phyloP scores from a whole-genome alignment of 2,888 invertebrate genomes.

The Crepidodera aurea region DNA sequence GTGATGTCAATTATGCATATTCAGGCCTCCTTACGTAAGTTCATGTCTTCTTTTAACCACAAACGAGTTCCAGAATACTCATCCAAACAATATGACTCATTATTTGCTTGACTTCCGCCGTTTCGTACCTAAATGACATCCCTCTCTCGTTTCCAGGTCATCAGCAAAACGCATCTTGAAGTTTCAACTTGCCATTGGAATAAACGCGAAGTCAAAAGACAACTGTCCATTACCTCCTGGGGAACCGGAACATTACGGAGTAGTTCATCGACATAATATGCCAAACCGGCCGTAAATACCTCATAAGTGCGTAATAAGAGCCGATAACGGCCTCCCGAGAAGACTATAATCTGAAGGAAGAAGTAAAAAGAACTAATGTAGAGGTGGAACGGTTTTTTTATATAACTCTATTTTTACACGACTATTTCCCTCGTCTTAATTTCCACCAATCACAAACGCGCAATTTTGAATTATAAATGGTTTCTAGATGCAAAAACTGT shows the following conservation, averaged over 20 bases:
- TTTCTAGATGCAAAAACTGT: too few relatives aligned
- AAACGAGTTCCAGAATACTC: too few relatives aligned
- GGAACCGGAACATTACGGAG: slow-evolving; percentile 1
- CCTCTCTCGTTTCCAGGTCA: neutral
- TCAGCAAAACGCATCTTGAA: neutral
- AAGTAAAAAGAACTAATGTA: neutral
- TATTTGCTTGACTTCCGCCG: neutral
- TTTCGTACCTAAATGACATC: neutral
- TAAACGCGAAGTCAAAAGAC: slow-evolving; percentile 5
- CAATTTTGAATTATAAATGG: too few relatives aligned
- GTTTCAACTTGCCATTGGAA: neutral
- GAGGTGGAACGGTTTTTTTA: slow-evolving; percentile 2
- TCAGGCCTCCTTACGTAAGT: too few relatives aligned
- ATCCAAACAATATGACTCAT: neutral
- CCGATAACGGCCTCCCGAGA: slow-evolving; percentile 16
- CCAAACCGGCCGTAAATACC: slow-evolving; percentile 24
- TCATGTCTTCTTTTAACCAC: too few relatives aligned
- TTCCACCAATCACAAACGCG: too few relatives aligned
- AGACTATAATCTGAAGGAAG: slow-evolving; percentile 10
- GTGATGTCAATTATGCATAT: too few relatives aligned
- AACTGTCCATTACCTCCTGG: slow-evolving; percentile 4
- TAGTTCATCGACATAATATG: slow-evolving; percentile 22
- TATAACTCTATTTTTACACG: neutral
- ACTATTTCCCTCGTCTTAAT: too few relatives aligned
- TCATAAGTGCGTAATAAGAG: slow-evolving; percentile 31